These are phyloP conservation scores for Sinohyriopsis cumingii DNA, from an alignment of 2,888 invertebrate genomes.

Conservation along the genomic window DNA sequence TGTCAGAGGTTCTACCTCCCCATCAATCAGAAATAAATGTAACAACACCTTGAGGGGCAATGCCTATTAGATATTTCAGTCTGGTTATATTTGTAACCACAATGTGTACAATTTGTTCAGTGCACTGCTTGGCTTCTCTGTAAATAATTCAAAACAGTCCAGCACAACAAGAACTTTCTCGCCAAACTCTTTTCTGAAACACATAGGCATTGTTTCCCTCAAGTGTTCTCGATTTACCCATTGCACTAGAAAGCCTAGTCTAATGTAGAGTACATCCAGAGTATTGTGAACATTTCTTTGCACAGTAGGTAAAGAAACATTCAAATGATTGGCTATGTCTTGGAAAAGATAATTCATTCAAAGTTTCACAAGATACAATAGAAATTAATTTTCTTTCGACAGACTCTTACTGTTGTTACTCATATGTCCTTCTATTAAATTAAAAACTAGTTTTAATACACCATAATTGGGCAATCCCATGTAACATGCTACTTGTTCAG, in stretches of 20 bases:
- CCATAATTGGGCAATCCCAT: slow-evolving; percentile 17
- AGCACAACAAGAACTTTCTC: slow-evolving; percentile 17
- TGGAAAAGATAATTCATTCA: slow-evolving; percentile 16
- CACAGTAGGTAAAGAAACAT: slow-evolving; percentile 16
- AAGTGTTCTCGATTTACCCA: slow-evolving; percentile 19
- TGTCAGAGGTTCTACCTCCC: slow-evolving; percentile 47
- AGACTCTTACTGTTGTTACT: slow-evolving; percentile 11
- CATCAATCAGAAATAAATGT: slow-evolving; percentile 44
- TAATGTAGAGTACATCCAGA: slow-evolving; percentile 16
- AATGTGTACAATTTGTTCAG: slow-evolving; percentile 15
- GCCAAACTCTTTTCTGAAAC: slow-evolving; percentile 25
- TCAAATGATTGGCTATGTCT: slow-evolving; percentile 18
- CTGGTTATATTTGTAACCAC: slow-evolving; percentile 24
- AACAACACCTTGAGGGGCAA: slow-evolving; percentile 41
- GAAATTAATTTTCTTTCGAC: slow-evolving; percentile 15
- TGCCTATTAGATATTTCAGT: slow-evolving; percentile 47
- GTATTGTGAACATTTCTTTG: slow-evolving; percentile 16
- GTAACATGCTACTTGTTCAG: slow-evolving; percentile 18
- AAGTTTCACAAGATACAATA: slow-evolving; percentile 18
- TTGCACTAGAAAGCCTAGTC: slow-evolving; percentile 13
- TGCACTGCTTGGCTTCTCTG: slow-evolving; percentile 12
- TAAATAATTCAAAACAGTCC: slow-evolving; percentile 23
- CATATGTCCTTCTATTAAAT: slow-evolving; percentile 10
- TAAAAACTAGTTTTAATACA: slow-evolving; percentile 14
- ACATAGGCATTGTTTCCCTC: slow-evolving; percentile 22